Base-by-base conservation (phyloP, 1,140 invertebrate species). In the Cherax destructor region DNA sequence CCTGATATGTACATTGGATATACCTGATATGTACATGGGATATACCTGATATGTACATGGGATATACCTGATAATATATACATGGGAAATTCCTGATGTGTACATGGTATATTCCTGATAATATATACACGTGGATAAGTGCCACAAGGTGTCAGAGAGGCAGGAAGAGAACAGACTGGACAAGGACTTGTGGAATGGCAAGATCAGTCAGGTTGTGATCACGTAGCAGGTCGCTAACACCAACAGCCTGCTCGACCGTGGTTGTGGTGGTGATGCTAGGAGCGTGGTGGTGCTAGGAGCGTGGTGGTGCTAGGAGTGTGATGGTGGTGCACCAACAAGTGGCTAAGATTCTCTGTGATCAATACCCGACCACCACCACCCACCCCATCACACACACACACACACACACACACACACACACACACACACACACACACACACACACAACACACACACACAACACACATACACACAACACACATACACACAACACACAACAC, bases 301-400 rank as follows among this genome's bases (percentile, higher is more conserved):
- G 80, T 61, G 80, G 80, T 49, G 80, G 80, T 56, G 52, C 6
- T 24, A 56, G 80, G 59, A 83, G 61, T 61, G 80, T 61, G 80
- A 52, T 83, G 80, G 80, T 47, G 52, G 80, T 83, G 80, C n/a
- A 83, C 80, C 80, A 83, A 83, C 80, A 83, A 83, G 80, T 83
- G 80, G 80, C 80, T 56, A 56, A 83, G 80, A 83, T 83, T 83
- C 80, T 61, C 52, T 24, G 80, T 83, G 80, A 83, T 83, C 80
- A 83, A 83, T 83, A 83, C 80, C n/a, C 80, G 80, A 56, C 59
- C 59, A 56, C 52, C 59, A 41, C 30, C 30, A 41, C 30, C 30
- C 30, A 41, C 30, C 30, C 30, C 30, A 41, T 83, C 80, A 83
- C 52, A n/a, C 80, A 16, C 21, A 21, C 65, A 69, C 80, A 83